Evolutionary conservation across 2,888 invertebrate species (phyloP).

Genomic region (Drosophila aldrichi): DNA sequence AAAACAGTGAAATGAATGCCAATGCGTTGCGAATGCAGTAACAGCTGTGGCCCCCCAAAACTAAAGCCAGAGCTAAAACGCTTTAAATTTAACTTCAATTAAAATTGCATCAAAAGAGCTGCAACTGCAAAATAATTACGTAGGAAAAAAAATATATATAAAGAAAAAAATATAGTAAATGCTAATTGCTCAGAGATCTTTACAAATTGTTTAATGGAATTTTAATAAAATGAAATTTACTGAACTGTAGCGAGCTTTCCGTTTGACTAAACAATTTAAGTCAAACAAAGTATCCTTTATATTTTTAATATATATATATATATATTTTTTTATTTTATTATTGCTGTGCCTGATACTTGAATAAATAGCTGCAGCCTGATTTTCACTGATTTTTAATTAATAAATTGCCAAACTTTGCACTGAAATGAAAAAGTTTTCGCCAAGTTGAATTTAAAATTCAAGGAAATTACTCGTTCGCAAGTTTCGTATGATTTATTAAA

Average conservation of each 20-base stretch:
- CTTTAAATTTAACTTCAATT: slow-evolving; percentile 8
- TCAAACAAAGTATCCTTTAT: neutral
- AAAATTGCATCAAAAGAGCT: slow-evolving; percentile 3
- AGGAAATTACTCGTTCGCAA: neutral
- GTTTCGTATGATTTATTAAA: neutral
- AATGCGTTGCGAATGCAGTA: slow-evolving; percentile 17
- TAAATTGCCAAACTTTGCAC: slow-evolving; percentile 1
- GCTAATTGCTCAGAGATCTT: slow-evolving; percentile 5
- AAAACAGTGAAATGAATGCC: slow-evolving; percentile 22
- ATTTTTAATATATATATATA: neutral
- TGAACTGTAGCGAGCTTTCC: neutral
- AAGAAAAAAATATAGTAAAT: neutral
- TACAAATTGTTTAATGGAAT: slow-evolving; percentile 3
- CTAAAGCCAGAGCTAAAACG: neutral
- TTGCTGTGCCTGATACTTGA: neutral
- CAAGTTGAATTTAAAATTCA: neutral
- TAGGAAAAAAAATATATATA: neutral
- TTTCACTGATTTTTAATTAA: slow-evolving; percentile 1
- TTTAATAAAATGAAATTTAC: slow-evolving; percentile 8
- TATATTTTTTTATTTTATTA: too few relatives aligned
- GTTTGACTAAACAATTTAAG: neutral
- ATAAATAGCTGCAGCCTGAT: neutral
- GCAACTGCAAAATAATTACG: neutral
- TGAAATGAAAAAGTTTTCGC: neutral
- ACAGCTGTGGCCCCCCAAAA: slow-evolving; percentile 5